Conservation (phyloP, 2,888 invertebrate genomes). For the Celastrina argiolus region DNA sequence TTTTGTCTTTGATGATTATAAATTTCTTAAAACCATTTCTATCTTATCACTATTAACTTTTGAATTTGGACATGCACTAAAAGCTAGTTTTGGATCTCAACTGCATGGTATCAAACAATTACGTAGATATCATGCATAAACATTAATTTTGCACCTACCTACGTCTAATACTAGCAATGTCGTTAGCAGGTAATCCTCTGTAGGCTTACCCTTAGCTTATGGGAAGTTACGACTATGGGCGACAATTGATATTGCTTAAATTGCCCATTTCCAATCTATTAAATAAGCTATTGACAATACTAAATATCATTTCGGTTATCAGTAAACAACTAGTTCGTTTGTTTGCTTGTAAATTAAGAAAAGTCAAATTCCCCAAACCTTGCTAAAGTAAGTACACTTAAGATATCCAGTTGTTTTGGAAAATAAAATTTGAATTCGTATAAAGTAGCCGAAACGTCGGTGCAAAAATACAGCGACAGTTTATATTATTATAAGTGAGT, state of each 20-base stretch:
- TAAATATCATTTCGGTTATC: background rate
- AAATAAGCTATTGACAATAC: constrained; percentile 28
- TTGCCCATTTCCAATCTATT: constrained; percentile 27
- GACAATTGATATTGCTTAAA: constrained; percentile 25
- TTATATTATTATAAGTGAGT: too few species aligned
- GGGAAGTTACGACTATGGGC: constrained; percentile 25
- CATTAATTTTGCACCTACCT: constrained; percentile 10
- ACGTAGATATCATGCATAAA: constrained; percentile 2
- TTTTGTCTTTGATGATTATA: too few species aligned
- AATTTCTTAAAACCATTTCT: too few species aligned
- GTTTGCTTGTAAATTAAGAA: background rate
- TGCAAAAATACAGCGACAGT: too few species aligned
- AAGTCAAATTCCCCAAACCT: too few species aligned
- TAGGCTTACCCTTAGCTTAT: constrained; percentile 23
- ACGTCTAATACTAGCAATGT: constrained; percentile 18
- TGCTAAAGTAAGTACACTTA: too few species aligned
- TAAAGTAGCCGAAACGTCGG: too few species aligned
- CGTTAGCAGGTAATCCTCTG: constrained; percentile 21
- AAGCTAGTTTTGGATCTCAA: background rate
- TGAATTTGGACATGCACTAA: too few species aligned
- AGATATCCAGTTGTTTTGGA: too few species aligned
- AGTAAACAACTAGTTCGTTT: background rate
- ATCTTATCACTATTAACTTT: too few species aligned
- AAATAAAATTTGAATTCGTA: too few species aligned
- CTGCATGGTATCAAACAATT: background rate